Base-by-base conservation (phyloP, 2,113 vertebrate genomes). In the Dicerorhinus sumatrensis region DNA sequence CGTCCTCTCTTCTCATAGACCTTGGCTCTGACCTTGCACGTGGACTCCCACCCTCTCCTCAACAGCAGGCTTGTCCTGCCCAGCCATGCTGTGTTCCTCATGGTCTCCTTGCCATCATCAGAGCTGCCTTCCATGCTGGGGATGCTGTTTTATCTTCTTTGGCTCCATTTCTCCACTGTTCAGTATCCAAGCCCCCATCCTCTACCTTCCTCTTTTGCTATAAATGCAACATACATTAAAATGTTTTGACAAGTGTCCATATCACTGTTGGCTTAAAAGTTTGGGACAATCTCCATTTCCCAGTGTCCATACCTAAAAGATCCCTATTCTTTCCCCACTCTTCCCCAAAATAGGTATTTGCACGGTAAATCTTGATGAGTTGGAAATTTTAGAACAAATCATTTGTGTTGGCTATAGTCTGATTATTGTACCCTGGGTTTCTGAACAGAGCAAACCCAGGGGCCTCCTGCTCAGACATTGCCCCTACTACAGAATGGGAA, bases 321-420 rank as follows among this genome's bases (percentile, higher is more conserved):
- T 77, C 72, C 29, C 51, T 75, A 88, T 58, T 42, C 20, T 86
- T 86, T 21, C 31, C 88, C 9, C 11, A 39, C 1, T 62, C 62
- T 83, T 79, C 42, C 51, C 93, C 79, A 31, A 92, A 93, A 83
- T 80, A 81, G 60, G 2, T 70, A 81, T 63, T 60, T 48, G 5
- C 60, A 39, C 58, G 25, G 27, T 83, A 91, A 95, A 58, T 91
- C 60, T 85, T 82, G 33, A 60, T 80, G 58, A 95, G 7, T 91
- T 33, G 20, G 67, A 86, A 81, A 92, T 89, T 77, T 79, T 46
- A 75, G 48, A 87, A 86, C 20, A 75, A 94, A 91, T 95, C 46
- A 81, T 80, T 88, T 81, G 5, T 73, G 39, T 94, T 97, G 39
- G 54, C 85, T 76, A 51, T 51, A 36, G 33, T 84, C 27, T 93